These are phyloP conservation scores for Gorsachius magnificus DNA, from an alignment of 2,797 vertebrate species.

Conservation along the genomic window DNA sequence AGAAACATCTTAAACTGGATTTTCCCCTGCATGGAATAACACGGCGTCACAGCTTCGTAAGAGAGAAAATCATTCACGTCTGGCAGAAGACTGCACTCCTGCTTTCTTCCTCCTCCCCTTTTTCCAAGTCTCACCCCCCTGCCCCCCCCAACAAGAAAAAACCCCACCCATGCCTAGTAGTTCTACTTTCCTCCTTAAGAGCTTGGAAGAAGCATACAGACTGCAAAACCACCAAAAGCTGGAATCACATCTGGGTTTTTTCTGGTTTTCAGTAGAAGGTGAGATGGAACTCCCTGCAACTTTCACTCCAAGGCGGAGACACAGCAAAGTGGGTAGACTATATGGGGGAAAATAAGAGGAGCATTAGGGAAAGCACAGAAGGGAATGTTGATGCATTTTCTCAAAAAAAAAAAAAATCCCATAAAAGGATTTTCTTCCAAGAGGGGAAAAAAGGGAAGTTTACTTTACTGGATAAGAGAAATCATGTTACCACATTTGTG, in stretches of 20 bases:
- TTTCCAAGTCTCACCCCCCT: background rate
- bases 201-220: background rate
- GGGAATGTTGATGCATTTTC: background rate
- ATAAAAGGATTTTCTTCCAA: background rate
- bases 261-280: background rate
- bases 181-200: background rate
- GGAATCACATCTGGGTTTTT: background rate
- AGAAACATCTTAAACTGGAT: background rate
- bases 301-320: background rate
- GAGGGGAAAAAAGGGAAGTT: background rate
- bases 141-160: background rate
- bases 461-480: background rate
- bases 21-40: background rate
- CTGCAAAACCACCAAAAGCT: background rate
- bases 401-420: background rate
- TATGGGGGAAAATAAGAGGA: background rate
- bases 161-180: background rate
- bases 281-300: background rate
- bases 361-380: background rate
- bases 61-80: background rate
- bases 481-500: background rate
- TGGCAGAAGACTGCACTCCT: background rate
- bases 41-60: background rate
- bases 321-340: background rate
- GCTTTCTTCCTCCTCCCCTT: background rate